Evolutionary conservation across 2,797 vertebrate genomes (phyloP), one percentile per base, ranked within the genome.

Genomic region (Leuciscus waleckii): DNA sequence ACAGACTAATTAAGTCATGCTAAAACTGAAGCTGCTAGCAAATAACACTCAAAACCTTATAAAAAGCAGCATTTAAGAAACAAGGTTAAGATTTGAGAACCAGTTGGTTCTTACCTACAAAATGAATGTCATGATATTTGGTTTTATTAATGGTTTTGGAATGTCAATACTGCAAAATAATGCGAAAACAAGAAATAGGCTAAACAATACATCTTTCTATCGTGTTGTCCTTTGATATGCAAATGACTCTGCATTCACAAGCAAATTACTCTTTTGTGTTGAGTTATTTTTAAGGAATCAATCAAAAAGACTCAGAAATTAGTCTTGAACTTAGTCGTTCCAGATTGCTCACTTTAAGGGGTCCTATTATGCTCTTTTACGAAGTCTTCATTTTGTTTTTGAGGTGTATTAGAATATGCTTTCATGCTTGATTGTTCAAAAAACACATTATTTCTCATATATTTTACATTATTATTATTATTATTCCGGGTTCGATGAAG

Each of bases 21-120:
- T 56, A 39, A 29, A 19, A 68, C 63, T 16, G 11, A 81, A 81
- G 32, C 65, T 16, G 9, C 80, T 37, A 32, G 51, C n/a, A 82
- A 82, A 32, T 23, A 73, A 43, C 16, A 23, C 68, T 32, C 2
- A 1, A 41, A 70, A 21, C 6, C 6, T 10, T 81, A 49, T 32
- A 21, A 19, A 41, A 65, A 43, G 8, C 26, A 14, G 16, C 16
- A 39, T 23, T 6, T 35, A 76, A 19, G 19, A 21, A 74, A 75
- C 21, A 6, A 26, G n/a, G 2, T 39, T n/a, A 37, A 3, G 23
- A 56, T 70, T 29, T 13, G 19, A 58, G 9, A 39, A 39, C 21
- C 35, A 58, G 51, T 58, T 37, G 21, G 32, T 69, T 69, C 9
- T 19, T 23, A 21, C 11, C 67, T 54, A 21, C 51, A 67, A 35